Base-by-base conservation (phyloP, 1,140 invertebrate species). In the Aphaenogaster ashmeadi region DNA sequence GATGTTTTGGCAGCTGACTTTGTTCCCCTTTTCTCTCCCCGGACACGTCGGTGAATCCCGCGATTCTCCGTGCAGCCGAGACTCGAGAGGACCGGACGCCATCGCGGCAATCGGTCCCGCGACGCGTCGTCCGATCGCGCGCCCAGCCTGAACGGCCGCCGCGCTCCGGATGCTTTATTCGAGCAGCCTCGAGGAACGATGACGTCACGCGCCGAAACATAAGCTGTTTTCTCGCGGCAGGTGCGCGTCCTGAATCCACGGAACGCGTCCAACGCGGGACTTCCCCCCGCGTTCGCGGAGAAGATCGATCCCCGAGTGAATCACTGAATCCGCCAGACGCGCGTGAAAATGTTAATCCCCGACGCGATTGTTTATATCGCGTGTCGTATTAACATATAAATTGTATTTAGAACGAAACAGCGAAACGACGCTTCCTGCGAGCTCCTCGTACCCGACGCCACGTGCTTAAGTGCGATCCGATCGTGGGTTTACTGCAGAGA, bases 141-240 rank as follows among this genome's bases (percentile, higher is more conserved):
- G 69, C 38, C 27, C 27, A 27, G 47, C 67, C 13, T 27, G 47
- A 44, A 58, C 69, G 50, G 15, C 13, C 18, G 41, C 11, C 13
- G 13, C 6, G 47, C 54, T 84, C 88, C 58, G 52, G 33, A 84
- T 74, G 64, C 86, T 92, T 90, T 92, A 86, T 91, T 88, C 89
- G 87, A 74, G 56, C 84, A 91, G 81, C 87, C 77, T 58, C 64
- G 21, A 44, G 21, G 27, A 86, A 87, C 87, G 86, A 87, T 93
- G 93, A 93, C 92, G 93, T 93, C 92, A 93, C 92, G 90, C 90
- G 66, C 87, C 88, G 90, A 93, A 87, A 92, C 92, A 91, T 89
- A 89, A 86, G 85, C 84, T 74, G 78, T 91, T 92, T 89, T 88
- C 74, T 72, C 74, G 50, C 78, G 64, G 84, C 89, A 91, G 89